phyloP scores from a whole-genome alignment of 2,797 vertebrate genomes.

The Chelon labrosus region DNA sequence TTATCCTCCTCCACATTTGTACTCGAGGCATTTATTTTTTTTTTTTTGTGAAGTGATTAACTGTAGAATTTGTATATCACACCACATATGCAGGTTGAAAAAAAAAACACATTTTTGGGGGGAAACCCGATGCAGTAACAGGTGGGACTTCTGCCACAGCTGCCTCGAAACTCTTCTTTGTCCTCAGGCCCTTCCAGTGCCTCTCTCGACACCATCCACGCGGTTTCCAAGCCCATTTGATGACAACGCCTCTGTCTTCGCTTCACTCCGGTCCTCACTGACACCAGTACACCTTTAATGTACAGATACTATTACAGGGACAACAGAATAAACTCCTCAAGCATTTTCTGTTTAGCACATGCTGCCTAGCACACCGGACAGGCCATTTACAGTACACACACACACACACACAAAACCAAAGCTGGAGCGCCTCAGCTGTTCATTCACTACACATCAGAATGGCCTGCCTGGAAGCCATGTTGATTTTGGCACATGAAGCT shows the following conservation, averaged over 20 bases:
- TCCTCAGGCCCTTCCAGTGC: conserved; percentile 82
- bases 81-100: conserved; percentile 36
- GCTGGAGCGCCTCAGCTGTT: conserved; percentile 64
- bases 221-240: conserved; percentile 53
- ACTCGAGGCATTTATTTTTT: background rate
- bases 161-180: conserved; percentile 46
- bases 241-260: conserved; percentile 49
- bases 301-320: conserved; percentile 50
- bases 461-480: conserved; percentile 75
- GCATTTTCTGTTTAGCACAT: conserved; percentile 49
- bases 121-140: conserved; percentile 11
- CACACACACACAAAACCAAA: conserved; percentile 70
- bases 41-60: background rate
- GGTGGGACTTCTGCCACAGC: conserved; percentile 36
- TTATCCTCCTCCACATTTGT: conserved; percentile 14
- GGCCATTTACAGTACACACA: conserved; percentile 38
- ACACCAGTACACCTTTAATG: conserved; percentile 62
- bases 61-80: background rate
- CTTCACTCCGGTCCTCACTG: conserved; percentile 43
- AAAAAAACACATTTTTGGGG: conserved; percentile 10
- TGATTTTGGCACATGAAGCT: conserved; percentile 79
- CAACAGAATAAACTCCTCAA: conserved; percentile 18
- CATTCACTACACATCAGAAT: conserved; percentile 44
- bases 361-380: conserved; percentile 46
- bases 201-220: conserved; percentile 54